Conservation (phyloP, 2,888 invertebrate species). For the Eupithecia vulgata region DNA sequence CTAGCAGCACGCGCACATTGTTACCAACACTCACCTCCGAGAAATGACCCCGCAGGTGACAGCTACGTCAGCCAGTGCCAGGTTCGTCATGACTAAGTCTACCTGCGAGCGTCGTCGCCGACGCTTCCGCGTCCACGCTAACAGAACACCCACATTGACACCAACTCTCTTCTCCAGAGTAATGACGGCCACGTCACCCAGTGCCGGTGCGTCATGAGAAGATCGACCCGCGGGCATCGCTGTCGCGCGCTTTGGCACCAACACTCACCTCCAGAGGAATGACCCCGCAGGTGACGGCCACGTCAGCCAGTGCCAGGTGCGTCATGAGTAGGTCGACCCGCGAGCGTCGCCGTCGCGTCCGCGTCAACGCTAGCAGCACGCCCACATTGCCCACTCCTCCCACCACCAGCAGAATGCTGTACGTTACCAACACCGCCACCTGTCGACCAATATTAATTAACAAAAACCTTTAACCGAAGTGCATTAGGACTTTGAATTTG, state of each 20-base stretch:
- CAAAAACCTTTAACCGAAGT: not conserved
- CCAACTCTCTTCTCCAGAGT: conserved; percentile 84
- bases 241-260: conserved; percentile 84
- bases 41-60: conserved; percentile 85
- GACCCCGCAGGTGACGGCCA: conserved; percentile 91
- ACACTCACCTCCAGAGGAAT: conserved; percentile 87
- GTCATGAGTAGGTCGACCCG: conserved; percentile 91
- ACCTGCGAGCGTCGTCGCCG: conserved; percentile 85
- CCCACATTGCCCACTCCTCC: conserved; percentile 89
- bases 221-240: conserved; percentile 87
- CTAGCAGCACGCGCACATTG: conserved; percentile 83
- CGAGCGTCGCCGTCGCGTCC: conserved; percentile 86
- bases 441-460: conserved; percentile 42
- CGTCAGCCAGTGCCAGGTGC: conserved; percentile 90
- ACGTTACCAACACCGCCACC: conserved; percentile 82
- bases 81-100: conserved; percentile 90
- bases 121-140: conserved; percentile 70
- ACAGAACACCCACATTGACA: conserved; percentile 83
- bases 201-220: conserved; percentile 90
- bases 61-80: conserved; percentile 91
- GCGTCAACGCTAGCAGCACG: conserved; percentile 86
- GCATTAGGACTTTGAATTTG: not conserved
- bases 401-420: conserved; percentile 85
- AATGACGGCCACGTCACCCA: conserved; percentile 92
- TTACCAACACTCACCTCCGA: conserved; percentile 74